Conservation (phyloP, 1,140 invertebrate species). For the Mizuhopecten yessoensis region DNA sequence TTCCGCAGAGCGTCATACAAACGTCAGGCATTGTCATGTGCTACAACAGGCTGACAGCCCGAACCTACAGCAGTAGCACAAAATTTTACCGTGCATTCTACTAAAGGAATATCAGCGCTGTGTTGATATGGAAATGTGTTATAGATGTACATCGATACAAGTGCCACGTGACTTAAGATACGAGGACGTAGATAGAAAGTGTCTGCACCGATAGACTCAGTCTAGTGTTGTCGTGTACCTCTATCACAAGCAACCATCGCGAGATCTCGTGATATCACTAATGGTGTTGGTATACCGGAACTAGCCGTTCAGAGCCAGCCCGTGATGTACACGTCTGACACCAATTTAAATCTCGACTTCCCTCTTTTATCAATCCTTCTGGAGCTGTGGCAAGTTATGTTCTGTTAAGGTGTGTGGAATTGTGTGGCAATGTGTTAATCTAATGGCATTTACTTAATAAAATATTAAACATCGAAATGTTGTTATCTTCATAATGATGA, state of each 20-base stretch:
- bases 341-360: neutral
- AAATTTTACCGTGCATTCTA: neutral
- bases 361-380: no score
- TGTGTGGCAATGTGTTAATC: no score
- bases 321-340: neutral
- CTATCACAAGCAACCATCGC: neutral
- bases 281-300: neutral
- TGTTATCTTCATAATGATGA: no score
- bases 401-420: no score
- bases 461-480: no score
- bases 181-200: neutral
- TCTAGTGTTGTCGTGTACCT: neutral
- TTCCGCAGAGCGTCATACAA: no score
- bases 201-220: neutral
- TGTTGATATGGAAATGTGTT: no score
- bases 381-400: no score
- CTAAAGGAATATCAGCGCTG: neutral
- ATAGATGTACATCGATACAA: neutral
- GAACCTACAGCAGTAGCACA: no score
- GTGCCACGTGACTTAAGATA: neutral
- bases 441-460: no score
- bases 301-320: neutral
- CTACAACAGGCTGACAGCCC: no score
- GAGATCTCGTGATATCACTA: conserved; percentile 32
- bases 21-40: no score